These are phyloP conservation scores for Dicranocentrus wangi DNA, from an alignment of 2,888 invertebrate genomes.

Conservation along the genomic window DNA sequence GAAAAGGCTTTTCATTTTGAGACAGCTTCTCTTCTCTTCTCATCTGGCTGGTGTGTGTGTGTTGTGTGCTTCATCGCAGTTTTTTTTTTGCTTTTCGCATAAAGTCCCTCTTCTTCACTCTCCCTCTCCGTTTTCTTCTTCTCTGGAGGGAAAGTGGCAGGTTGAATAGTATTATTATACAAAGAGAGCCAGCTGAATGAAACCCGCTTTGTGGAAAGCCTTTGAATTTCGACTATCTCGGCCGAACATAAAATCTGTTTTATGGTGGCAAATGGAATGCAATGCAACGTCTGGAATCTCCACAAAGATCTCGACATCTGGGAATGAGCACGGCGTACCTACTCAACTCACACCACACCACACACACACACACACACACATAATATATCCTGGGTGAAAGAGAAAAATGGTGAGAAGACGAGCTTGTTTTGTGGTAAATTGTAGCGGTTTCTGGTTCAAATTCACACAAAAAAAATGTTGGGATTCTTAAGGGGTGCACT, in stretches of 20 bases:
- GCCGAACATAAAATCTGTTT: slow-evolving; percentile 47
- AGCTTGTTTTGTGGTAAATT: too few relatives aligned
- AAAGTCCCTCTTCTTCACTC: slow-evolving; percentile 11
- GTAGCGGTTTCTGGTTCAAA: too few relatives aligned
- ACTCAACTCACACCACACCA: not conserved
- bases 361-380: too few relatives aligned
- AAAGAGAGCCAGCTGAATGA: too few relatives aligned
- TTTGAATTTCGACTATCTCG: slow-evolving; percentile 5
- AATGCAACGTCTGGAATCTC: slow-evolving; percentile 38
- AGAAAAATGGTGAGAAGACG: too few relatives aligned
- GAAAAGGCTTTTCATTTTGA: slow-evolving; percentile 10
- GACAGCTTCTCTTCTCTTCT: not conserved
- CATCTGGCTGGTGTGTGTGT: not conserved
- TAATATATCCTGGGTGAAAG: too few relatives aligned
- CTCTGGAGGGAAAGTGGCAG: slow-evolving; percentile 31
- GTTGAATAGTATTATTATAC: not conserved
- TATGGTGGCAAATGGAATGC: slow-evolving; percentile 53
- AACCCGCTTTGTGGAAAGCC: not conserved
- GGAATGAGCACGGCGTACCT: not conserved
- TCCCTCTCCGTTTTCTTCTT: not conserved
- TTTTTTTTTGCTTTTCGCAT: slow-evolving; percentile 14
- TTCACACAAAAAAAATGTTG: too few relatives aligned
- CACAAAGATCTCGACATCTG: slow-evolving; percentile 30
- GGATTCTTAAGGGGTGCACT: too few relatives aligned
- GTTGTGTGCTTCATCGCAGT: not conserved